Conservation (phyloP, 2,113 vertebrate species). For the Silurus asotus region DNA sequence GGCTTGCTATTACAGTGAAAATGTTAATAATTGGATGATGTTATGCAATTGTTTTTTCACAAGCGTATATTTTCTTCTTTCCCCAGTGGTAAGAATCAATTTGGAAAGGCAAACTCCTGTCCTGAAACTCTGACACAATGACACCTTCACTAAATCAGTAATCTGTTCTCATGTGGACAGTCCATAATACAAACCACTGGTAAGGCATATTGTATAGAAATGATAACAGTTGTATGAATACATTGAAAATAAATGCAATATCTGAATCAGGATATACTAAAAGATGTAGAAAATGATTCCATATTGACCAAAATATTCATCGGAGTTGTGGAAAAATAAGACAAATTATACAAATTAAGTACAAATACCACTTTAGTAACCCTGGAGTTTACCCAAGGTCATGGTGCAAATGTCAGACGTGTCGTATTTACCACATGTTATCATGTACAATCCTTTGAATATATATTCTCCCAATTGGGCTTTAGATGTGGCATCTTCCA, state of each 20-base stretch:
- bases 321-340: neutral
- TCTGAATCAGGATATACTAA: neutral
- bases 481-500: neutral
- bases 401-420: too few relatives aligned
- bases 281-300: neutral
- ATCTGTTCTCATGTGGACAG: neutral
- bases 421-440: neutral
- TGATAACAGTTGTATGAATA: neutral
- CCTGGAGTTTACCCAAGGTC: neutral
- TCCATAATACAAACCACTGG: neutral
- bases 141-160: neutral
- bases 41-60: neutral
- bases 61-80: neutral
- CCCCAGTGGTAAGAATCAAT: neutral
- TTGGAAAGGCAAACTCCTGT: neutral
- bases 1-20: neutral
- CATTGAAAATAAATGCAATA: neutral
- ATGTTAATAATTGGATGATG: neutral
- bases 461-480: neutral
- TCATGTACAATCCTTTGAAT: neutral
- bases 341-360: neutral
- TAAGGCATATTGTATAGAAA: neutral
- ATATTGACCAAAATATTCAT: neutral
- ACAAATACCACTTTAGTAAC: neutral
- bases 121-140: neutral